phyloP scores from a whole-genome alignment of 1,140 invertebrate genomes.

The Aphaenogaster ashmeadi region DNA sequence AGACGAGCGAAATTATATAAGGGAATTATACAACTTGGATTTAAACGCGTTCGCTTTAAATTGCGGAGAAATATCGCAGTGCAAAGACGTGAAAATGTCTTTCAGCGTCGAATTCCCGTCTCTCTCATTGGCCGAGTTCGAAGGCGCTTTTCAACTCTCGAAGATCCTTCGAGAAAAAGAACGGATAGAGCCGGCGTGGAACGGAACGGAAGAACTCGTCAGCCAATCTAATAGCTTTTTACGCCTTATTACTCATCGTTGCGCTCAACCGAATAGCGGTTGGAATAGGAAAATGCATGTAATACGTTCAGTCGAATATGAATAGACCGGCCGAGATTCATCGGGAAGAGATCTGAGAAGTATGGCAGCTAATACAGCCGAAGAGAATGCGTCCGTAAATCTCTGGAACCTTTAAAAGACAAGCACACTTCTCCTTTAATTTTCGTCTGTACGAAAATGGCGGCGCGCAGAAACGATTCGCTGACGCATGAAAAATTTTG shows the following conservation, averaged over 20 bases:
- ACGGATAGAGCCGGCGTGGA: slow-evolving; percentile 32
- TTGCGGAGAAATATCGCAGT: slow-evolving; percentile 52
- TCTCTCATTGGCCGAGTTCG: slow-evolving; percentile 43
- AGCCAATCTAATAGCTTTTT: slow-evolving; percentile 76
- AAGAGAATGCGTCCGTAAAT: slow-evolving; percentile 40
- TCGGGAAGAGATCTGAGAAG: background rate
- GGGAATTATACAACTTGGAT: background rate
- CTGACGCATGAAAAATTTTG: slow-evolving; percentile 28
- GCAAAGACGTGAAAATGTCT: slow-evolving; percentile 68
- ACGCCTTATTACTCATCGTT: slow-evolving; percentile 77
- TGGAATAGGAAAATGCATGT: slow-evolving; percentile 59
- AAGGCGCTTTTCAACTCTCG: slow-evolving; percentile 66
- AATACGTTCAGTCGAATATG: slow-evolving; percentile 38
- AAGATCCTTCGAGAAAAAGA: slow-evolving; percentile 60
- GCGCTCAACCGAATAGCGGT: slow-evolving; percentile 44
- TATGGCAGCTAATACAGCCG: slow-evolving; percentile 30
- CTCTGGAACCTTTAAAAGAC: slow-evolving; percentile 25
- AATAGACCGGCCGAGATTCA: background rate
- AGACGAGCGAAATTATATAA: background rate
- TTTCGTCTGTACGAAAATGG: background rate
- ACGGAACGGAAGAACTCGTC: slow-evolving; percentile 59
- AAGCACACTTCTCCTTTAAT: slow-evolving; percentile 18
- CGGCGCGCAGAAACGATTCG: background rate
- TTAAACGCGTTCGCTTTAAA: slow-evolving; percentile 40
- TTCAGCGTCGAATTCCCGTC: slow-evolving; percentile 58